Conservation (phyloP, 1,140 invertebrate genomes). For the Tenebrio molitor region DNA sequence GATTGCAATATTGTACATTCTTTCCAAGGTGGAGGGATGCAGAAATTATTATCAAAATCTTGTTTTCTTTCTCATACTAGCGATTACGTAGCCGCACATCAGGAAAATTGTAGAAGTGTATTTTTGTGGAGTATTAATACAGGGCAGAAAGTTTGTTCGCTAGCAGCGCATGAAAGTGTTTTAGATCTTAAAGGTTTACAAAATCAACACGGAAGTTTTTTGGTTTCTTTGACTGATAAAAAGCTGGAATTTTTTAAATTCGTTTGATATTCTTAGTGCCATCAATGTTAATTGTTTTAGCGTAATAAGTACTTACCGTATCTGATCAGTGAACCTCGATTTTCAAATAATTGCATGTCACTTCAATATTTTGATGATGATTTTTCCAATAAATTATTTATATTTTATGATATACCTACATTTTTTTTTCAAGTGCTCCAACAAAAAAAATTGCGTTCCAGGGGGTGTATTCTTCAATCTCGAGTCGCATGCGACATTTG, state of each 20-base stretch:
- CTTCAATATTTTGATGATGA: too few relatives aligned
- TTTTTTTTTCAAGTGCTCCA: too few relatives aligned
- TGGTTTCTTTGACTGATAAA: slow-evolving; percentile 60
- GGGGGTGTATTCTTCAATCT: too few relatives aligned
- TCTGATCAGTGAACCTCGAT: too few relatives aligned
- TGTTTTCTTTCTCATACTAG: slow-evolving; percentile 71
- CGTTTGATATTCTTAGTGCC: background rate
- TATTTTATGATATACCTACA: too few relatives aligned
- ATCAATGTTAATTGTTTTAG: too few relatives aligned
- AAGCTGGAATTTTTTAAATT: slow-evolving; percentile 64
- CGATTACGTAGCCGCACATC: slow-evolving; percentile 76
- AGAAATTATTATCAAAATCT: slow-evolving; percentile 75
- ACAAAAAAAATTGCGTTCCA: too few relatives aligned
- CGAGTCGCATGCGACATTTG: too few relatives aligned
- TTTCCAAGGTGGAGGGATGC: slow-evolving; percentile 74
- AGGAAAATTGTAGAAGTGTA: slow-evolving; percentile 74
- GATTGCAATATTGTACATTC: slow-evolving; percentile 73
- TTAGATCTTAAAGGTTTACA: slow-evolving; percentile 59
- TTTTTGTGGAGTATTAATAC: slow-evolving; percentile 77
- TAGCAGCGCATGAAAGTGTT: slow-evolving; percentile 57
- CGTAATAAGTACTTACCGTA: too few relatives aligned
- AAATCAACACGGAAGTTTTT: slow-evolving; percentile 55
- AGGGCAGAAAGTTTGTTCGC: slow-evolving; percentile 56
- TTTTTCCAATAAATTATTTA: too few relatives aligned
- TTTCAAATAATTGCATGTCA: too few relatives aligned